A percentile compares a stretch with the other conserved stretches of the same genome.
phyloP scores from a whole-genome alignment of 2,113 vertebrate species.

The Dipodomys merriami region DNA sequence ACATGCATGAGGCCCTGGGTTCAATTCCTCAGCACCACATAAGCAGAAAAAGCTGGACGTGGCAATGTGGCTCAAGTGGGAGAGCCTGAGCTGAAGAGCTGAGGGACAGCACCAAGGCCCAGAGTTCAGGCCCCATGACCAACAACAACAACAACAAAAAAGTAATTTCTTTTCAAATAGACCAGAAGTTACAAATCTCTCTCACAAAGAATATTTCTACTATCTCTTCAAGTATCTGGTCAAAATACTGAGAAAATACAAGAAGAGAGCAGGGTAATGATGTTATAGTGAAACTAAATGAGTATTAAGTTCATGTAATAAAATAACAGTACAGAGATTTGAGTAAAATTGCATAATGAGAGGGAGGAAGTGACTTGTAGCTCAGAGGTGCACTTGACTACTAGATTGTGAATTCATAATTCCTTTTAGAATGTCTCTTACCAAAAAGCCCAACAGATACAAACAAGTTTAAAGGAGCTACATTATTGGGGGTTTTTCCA shows the following conservation, averaged over 20 bases:
- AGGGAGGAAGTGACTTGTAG: slow-evolving; percentile 39
- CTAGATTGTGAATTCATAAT: slow-evolving; percentile 52
- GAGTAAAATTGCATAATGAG: slow-evolving; percentile 57
- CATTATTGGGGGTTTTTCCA: no score
- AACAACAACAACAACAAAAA: no score
- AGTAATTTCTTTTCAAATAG: background rate
- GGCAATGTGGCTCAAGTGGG: no score
- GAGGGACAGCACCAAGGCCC: no score
- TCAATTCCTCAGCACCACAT: no score
- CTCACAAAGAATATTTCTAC: background rate
- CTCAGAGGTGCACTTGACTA: slow-evolving; percentile 32
- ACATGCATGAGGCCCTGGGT: no score
- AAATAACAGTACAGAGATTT: slow-evolving; percentile 26
- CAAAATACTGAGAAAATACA: slow-evolving; percentile 58
- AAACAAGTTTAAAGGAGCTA: slow-evolving; percentile 56
- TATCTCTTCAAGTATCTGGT: slow-evolving; percentile 39
- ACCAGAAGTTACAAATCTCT: background rate
- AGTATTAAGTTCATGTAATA: slow-evolving; percentile 52
- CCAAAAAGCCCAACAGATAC: background rate
- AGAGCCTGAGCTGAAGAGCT: no score
- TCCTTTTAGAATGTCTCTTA: slow-evolving; percentile 51
- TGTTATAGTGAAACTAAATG: slow-evolving; percentile 40
- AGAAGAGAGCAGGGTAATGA: background rate
- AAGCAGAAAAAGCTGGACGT: no score
- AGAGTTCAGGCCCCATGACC: no score